phyloP scores from a whole-genome alignment of 2,113 vertebrate genomes.

The Aix galericulata region DNA sequence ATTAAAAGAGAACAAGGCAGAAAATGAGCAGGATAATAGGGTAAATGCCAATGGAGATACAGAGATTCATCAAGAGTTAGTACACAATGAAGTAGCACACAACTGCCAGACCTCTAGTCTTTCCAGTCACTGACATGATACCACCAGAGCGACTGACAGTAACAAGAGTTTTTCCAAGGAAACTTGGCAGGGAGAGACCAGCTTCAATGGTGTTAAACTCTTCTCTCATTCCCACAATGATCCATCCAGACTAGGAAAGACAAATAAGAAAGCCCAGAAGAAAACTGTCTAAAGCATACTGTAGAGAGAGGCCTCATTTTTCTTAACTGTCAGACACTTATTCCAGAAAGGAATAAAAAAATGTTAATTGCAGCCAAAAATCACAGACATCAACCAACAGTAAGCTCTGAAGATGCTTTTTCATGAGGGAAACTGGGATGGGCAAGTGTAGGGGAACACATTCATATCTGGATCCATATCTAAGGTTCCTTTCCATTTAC shows the following conservation, averaged over 20 bases:
- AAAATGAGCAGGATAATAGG: background rate
- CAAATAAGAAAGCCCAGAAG: background rate
- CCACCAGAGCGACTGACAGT: background rate
- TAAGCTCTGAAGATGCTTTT: constrained; percentile 56
- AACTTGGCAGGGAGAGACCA: background rate
- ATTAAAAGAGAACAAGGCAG: background rate
- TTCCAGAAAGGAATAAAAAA: constrained; percentile 27
- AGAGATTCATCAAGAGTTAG: background rate
- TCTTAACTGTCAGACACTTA: background rate
- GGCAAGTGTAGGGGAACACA: background rate
- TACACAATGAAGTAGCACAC: background rate
- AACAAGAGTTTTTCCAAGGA: background rate
- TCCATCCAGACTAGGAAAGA: background rate
- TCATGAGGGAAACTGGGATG: constrained; percentile 49
- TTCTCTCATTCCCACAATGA: background rate
- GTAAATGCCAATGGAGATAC: background rate
- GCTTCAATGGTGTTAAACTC: background rate
- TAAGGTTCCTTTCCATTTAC: background rate
- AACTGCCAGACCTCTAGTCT: background rate
- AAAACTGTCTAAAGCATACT: background rate
- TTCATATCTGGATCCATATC: background rate
- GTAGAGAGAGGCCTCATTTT: background rate
- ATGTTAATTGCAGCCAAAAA: constrained; percentile 70
- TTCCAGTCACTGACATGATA: background rate
- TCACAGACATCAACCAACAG: constrained; percentile 49